Evolutionary conservation across 1,140 invertebrate species (phyloP).

Genomic region (Ganaspis sp.): DNA sequence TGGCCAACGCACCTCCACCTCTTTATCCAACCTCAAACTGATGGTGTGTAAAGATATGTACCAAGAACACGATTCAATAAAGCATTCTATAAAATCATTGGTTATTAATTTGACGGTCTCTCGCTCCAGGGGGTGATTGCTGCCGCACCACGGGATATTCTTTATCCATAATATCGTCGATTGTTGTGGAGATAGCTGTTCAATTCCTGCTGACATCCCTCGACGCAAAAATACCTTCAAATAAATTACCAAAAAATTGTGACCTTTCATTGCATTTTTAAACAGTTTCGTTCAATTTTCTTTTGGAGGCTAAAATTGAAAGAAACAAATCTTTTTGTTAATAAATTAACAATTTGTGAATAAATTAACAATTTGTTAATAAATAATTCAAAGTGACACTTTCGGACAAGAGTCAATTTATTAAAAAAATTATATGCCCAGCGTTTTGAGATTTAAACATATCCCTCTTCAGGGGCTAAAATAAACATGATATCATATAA

Average conservation of each 20-base stretch:
- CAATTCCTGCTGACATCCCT: slow-evolving; percentile 29
- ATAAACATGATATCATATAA: no score
- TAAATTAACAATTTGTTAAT: no score
- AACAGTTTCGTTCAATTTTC: no score
- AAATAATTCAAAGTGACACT: no score
- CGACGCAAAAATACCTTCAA: background rate
- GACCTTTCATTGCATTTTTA: background rate
- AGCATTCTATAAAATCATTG: slow-evolving; percentile 74
- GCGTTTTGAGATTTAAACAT: no score
- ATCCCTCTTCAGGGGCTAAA: no score
- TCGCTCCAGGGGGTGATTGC: slow-evolving; percentile 66
- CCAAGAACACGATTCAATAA: slow-evolving; percentile 70
- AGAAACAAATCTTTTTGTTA: no score
- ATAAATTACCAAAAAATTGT: background rate
- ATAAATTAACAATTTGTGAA: no score
- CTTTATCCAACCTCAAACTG: slow-evolving; percentile 42
- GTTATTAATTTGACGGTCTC: slow-evolving; percentile 75
- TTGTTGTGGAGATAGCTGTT: slow-evolving; percentile 53
- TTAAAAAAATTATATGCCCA: no score
- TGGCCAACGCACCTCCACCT: slow-evolving; percentile 16
- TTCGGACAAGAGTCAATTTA: no score
- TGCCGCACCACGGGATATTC: slow-evolving; percentile 60
- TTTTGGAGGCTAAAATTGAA: no score
- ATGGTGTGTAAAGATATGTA: slow-evolving; percentile 66
- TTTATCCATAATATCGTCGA: slow-evolving; percentile 64